Percentiles rank a stretch among this genome's conserved stretches.
phyloP scores from a whole-genome alignment of 2,888 invertebrate species.

The Caenorhabditis auriculariae region DNA sequence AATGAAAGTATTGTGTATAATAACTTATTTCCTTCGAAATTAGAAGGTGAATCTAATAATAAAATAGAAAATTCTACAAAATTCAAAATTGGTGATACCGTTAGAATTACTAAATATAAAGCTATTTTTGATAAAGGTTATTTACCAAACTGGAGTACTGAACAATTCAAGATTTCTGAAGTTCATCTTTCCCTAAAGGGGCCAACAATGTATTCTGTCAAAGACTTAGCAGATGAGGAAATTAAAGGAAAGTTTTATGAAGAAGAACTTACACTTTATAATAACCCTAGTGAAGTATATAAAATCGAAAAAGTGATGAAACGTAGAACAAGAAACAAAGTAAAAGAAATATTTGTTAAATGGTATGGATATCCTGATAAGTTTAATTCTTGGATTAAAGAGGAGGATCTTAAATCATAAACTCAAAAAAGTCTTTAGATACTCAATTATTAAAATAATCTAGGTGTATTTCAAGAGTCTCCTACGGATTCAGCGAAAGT shows the following conservation, averaged over 20 bases:
- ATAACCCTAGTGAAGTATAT: constrained; percentile 15
- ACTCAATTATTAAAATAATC: no score
- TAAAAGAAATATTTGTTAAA: constrained; percentile 13
- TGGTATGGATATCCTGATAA: no score
- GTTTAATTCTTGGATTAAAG: constrained; percentile 19
- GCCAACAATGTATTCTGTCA: constrained; percentile 11
- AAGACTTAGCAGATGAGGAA: no score
- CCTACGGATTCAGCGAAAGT: no score
- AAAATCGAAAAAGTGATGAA: constrained; percentile 20
- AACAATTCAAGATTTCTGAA: constrained; percentile 9
- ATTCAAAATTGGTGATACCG: background rate
- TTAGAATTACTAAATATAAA: no score
- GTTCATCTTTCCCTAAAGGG: constrained; percentile 12
- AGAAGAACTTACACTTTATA: constrained; percentile 21
- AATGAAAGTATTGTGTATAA: constrained; percentile 27
- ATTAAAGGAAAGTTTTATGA: no score
- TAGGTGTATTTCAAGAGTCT: no score
- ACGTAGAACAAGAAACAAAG: constrained; percentile 7
- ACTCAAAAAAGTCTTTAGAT: no score
- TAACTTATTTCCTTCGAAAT: constrained; percentile 27
- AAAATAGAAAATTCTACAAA: no score
- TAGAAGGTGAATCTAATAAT: no score
- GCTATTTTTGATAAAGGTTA: no score
- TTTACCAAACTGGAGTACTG: constrained; percentile 19
- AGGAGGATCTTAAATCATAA: constrained; percentile 5